phyloP scores from a whole-genome alignment of 1,140 invertebrate species.

The Drosophila guanche region DNA sequence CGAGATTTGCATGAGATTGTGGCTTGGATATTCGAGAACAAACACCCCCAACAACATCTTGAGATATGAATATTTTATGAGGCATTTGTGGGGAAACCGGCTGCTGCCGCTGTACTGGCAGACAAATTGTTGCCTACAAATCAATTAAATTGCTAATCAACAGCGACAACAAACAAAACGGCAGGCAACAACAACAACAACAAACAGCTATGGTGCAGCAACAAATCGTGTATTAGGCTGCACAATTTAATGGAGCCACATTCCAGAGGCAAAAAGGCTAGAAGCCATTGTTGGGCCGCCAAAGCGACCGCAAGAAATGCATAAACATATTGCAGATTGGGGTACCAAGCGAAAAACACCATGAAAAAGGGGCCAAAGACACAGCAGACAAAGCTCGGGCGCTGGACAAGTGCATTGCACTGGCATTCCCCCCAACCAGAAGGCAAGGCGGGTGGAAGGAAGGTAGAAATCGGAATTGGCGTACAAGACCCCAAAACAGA shows the following conservation, averaged over 20 bases:
- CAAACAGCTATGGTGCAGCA: constrained; percentile 25
- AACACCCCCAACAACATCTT: constrained; percentile 43
- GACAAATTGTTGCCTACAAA: constrained; percentile 82
- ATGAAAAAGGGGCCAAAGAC: constrained; percentile 39
- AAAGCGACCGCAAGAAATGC: constrained; percentile 70
- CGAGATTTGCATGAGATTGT: constrained; percentile 36
- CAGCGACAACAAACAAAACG: constrained; percentile 76
- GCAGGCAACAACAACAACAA: constrained; percentile 30
- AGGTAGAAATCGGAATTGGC: constrained; percentile 3
- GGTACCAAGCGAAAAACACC: not conserved
- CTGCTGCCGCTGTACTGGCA: constrained; percentile 47
- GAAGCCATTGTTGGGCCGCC: constrained; percentile 67
- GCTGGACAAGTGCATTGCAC: constrained; percentile 33
- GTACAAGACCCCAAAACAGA: constrained; percentile 52
- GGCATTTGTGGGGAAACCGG: constrained; percentile 25
- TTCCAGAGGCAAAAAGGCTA: constrained; percentile 57
- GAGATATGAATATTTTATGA: constrained; percentile 46
- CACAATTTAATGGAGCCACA: constrained; percentile 77
- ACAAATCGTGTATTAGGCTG: constrained; percentile 64
- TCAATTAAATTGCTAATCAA: constrained; percentile 81
- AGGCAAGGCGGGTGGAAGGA: not conserved
- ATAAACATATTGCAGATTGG: constrained; percentile 70
- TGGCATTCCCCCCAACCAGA: not conserved
- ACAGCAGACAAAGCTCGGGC: constrained; percentile 37
- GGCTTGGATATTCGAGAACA: not conserved